Conservation (phyloP, 2,888 invertebrate species). For the Agrochola litura region DNA sequence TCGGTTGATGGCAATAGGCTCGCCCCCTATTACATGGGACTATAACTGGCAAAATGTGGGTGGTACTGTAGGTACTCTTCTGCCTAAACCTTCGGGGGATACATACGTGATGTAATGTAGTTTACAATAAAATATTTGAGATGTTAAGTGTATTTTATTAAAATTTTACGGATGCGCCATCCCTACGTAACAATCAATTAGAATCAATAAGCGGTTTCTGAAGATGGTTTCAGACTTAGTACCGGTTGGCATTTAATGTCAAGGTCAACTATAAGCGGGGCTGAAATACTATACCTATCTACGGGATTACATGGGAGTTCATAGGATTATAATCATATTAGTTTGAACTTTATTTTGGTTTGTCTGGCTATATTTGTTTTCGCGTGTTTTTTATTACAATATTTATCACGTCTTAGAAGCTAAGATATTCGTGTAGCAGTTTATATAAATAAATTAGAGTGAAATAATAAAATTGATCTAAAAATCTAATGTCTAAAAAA, state of each 20-base stretch:
- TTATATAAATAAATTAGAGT: background rate
- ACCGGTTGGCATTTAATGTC: slow-evolving; percentile 37
- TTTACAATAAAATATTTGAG: no score
- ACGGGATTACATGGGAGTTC: background rate
- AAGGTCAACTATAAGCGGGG: slow-evolving; percentile 18
- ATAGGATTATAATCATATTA: slow-evolving; percentile 2
- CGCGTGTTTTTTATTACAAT: background rate
- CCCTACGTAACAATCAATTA: slow-evolving; percentile 41
- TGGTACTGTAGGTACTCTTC: background rate
- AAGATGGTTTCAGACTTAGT: slow-evolving; percentile 33
- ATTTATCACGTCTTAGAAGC: background rate
- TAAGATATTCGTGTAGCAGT: background rate
- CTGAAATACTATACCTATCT: slow-evolving; percentile 9
- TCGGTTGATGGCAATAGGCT: no score
- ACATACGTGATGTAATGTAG: background rate
- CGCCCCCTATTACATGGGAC: no score
- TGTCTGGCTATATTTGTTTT: background rate
- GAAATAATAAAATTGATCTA: no score
- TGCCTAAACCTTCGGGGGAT: background rate
- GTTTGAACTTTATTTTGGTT: no score
- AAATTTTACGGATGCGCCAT: slow-evolving; percentile 1
- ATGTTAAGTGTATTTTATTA: background rate
- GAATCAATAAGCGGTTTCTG: slow-evolving; percentile 46
- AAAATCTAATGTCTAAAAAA: background rate
- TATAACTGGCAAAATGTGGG: background rate